These are phyloP conservation scores for Thereva nobilitata DNA, from an alignment of 2,888 invertebrate genomes.

Conservation along the genomic window DNA sequence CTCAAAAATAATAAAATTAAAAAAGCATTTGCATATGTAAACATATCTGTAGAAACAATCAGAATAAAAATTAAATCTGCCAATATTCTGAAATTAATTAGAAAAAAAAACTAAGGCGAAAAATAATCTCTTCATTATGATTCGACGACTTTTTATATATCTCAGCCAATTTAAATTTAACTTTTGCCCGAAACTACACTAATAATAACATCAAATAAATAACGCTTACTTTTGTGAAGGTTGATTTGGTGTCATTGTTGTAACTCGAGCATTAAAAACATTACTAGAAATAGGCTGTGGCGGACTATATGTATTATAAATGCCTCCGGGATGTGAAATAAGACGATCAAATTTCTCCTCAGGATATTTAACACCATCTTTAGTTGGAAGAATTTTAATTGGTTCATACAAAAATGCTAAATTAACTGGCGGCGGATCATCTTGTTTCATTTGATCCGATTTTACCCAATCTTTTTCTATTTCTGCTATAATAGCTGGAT, in stretches of 20 bases:
- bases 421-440: constrained; percentile 54
- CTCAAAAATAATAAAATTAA: too few relatives aligned
- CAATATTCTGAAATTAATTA: too few relatives aligned
- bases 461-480: constrained; percentile 64
- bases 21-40: too few relatives aligned
- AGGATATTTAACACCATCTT: constrained; percentile 58
- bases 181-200: too few relatives aligned
- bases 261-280: constrained; percentile 36
- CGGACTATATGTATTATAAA: constrained; percentile 52
- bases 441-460: constrained; percentile 58
- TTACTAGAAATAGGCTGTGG: constrained; percentile 46
- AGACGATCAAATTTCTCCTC: constrained; percentile 54
- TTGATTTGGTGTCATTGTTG: constrained; percentile 35
- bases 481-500: constrained; percentile 71
- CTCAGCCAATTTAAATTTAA: too few relatives aligned
- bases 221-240: constrained; percentile 49
- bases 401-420: constrained; percentile 58
- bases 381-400: constrained; percentile 61
- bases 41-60: too few relatives aligned
- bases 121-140: too few relatives aligned
- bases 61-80: too few relatives aligned
- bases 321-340: constrained; percentile 50
- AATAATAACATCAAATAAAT: background rate
- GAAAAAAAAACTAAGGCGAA: too few relatives aligned
- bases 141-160: too few relatives aligned